These are phyloP conservation scores for Cirrhinus mrigala DNA, from an alignment of 2,797 vertebrate species.

Conservation along the genomic window DNA sequence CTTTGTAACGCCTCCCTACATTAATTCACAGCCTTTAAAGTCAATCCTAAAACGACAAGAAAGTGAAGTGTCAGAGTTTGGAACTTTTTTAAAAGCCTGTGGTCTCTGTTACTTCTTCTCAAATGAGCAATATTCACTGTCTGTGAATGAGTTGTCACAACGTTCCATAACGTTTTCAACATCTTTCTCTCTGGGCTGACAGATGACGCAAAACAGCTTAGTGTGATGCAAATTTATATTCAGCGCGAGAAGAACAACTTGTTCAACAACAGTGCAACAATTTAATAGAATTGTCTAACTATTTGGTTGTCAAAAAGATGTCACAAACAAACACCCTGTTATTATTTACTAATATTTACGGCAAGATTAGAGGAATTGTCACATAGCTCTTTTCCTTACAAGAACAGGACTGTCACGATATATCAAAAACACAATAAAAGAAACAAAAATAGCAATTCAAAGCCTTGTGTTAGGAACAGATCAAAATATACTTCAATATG, in stretches of 20 bases:
- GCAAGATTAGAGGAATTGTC: neutral
- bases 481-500: neutral
- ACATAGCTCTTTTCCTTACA: neutral
- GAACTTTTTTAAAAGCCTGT: constrained; percentile 3
- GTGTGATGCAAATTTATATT: constrained; percentile 7
- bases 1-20: neutral
- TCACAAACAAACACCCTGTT: neutral
- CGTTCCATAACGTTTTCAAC: neutral
- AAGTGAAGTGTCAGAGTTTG: neutral
- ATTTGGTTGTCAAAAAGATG: neutral
- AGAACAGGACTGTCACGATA: neutral
- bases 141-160: neutral
- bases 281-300: neutral
- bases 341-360: neutral
- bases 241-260: neutral
- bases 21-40: neutral
- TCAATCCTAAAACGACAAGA: neutral
- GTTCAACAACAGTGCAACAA: neutral
- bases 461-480: neutral
- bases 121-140: constrained; percentile 8
- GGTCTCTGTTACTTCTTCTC: constrained; percentile 10
- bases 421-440: neutral
- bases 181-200: neutral
- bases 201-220: constrained; percentile 5
- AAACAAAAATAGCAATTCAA: neutral